Evolutionary conservation across 1,140 invertebrate genomes (phyloP).

Genomic region (Popillia japonica): DNA sequence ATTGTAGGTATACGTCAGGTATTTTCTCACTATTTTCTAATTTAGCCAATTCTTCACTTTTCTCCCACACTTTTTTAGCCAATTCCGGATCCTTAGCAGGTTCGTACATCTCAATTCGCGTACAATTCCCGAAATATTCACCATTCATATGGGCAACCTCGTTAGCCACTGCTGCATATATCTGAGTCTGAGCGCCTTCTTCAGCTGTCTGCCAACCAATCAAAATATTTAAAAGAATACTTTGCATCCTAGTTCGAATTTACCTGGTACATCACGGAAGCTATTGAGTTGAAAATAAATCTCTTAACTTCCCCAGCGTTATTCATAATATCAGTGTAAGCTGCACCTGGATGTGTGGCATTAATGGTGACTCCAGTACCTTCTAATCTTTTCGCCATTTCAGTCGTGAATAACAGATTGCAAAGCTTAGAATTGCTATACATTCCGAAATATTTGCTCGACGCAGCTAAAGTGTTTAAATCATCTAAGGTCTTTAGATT

Average conservation of each 20-base stretch:
- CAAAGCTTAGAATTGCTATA: conserved; percentile 77
- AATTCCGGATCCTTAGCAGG: neutral
- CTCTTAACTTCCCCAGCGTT: too few species aligned
- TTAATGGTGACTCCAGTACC: conserved; percentile 80
- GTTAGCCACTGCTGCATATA: conserved; percentile 66
- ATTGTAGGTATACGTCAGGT: too few species aligned
- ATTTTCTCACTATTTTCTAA: neutral
- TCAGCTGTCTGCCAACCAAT: conserved; percentile 46
- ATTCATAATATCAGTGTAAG: conserved; percentile 40
- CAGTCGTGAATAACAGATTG: conserved; percentile 84
- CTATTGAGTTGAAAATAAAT: too few species aligned
- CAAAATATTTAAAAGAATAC: too few species aligned
- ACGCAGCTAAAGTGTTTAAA: neutral
- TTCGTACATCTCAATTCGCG: conserved; percentile 34
- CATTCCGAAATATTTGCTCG: neutral
- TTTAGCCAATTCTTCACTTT: conserved; percentile 4
- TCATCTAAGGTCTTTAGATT: neutral
- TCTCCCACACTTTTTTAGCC: conserved; percentile 8
- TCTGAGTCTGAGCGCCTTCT: conserved; percentile 67
- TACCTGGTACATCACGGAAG: too few species aligned
- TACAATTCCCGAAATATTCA: conserved; percentile 69
- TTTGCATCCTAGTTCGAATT: too few species aligned
- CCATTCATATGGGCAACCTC: conserved; percentile 64
- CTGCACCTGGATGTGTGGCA: conserved; percentile 79
- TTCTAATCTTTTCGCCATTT: conserved; percentile 78